Percentiles rank a stretch among this genome's conserved stretches.
Evolutionary conservation across 2,888 invertebrate species (phyloP).

Genomic region (Scaptomyza reducta): DNA sequence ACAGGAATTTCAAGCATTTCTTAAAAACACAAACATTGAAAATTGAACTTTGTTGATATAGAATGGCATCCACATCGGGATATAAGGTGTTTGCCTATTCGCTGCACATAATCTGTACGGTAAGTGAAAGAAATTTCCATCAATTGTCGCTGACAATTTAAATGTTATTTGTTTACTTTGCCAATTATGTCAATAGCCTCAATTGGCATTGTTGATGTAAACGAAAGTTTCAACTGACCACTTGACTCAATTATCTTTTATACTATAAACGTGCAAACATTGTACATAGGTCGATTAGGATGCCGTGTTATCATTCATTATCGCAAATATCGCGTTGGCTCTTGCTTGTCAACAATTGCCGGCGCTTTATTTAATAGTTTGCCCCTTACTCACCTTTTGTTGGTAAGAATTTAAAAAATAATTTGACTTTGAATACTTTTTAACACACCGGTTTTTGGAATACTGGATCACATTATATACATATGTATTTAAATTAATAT

Average conservation of each 20-base stretch:
- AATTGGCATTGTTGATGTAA: constrained; percentile 27
- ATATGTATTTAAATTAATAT: not conserved
- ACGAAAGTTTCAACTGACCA: constrained; percentile 17
- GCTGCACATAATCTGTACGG: constrained; percentile 73
- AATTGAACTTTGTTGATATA: constrained; percentile 5
- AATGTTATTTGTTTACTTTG: constrained; percentile 12
- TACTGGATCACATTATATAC: not conserved
- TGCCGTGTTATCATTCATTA: constrained; percentile 1
- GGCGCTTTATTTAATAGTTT: not conserved
- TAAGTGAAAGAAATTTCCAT: constrained; percentile 57
- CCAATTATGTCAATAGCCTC: constrained; percentile 37
- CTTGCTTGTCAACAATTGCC: not conserved
- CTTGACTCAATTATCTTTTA: constrained; percentile 15
- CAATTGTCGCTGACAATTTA: constrained; percentile 14
- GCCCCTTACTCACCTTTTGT: not conserved
- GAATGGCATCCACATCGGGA: constrained; percentile 74
- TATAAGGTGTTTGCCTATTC: constrained; percentile 69
- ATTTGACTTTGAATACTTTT: not conserved
- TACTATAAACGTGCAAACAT: not conserved
- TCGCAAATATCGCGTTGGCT: not conserved
- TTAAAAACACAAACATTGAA: not conserved
- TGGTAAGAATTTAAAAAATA: not conserved
- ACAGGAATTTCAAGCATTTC: constrained; percentile 21
- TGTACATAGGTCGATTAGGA: constrained; percentile 2
- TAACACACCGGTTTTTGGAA: not conserved